Base-by-base conservation (phyloP, 2,888 invertebrate species). In the Liopterus haemorrhoidalis region DNA sequence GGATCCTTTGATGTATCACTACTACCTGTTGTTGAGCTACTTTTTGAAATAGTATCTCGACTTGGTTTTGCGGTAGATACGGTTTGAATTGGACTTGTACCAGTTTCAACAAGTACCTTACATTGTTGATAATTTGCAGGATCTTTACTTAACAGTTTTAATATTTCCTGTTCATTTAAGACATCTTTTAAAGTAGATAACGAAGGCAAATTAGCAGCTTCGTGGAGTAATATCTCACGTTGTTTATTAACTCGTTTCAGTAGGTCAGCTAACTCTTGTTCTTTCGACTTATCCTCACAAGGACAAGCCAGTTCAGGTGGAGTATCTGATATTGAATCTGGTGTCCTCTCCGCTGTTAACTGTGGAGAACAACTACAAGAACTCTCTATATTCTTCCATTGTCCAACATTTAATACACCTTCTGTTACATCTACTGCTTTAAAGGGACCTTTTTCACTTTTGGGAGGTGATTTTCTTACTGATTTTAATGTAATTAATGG, bases 201-300 rank as follows among this genome's bases (percentile, higher is more conserved):
- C 46, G 56, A 53, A 0, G 65, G 66, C 36, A 67, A 52, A 5
- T 52, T 44, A 18, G 57, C 49, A 5, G 62, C 58, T 58, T 69
- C 69, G 21, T 61, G 57, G 5, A 66, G 19, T 11, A 70, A 54
- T 43, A 67, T 59, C 18, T 64, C 59, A 41, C 66, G 65, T 51
- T 70, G 68, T 12, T 55, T 42, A 41, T 65, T 63, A 16, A 70
- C 57, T 27, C 59, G 60, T 27, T 59, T 58, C 18, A 70, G 48
- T 35, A 70, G 54, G 11, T 59, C 56, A 41, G 64, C 60, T 19
- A 70, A 55, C 48, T 62, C 19, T 39, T 38, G 32, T 33, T 37
- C 30, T 18, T 24, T 32, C 2, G 14, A n/a, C 15, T 9, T 35
- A 20, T n/a, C 9, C 6, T 22, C 1, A 16, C 32, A 41, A n/a